Percentiles rank a stretch among this genome's conserved stretches.
phyloP scores from a whole-genome alignment of 64 coral and sea anemone species.

The Montipora capricornis region DNA sequence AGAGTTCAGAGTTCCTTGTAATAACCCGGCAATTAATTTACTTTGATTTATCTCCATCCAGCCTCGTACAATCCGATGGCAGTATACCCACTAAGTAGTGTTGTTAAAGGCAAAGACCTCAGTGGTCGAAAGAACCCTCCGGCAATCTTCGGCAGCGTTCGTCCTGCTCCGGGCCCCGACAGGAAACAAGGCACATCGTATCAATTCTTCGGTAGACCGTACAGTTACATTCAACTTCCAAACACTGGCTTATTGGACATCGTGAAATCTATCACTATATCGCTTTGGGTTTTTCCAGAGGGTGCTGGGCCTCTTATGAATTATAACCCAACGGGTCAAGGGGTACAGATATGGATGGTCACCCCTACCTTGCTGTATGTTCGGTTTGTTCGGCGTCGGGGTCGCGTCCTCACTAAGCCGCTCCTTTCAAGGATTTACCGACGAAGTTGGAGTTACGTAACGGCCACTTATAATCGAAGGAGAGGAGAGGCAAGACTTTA shows the following conservation, averaged over 20 bases:
- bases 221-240: slow-evolving; percentile 80
- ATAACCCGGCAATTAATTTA: neutral
- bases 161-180: slow-evolving; percentile 78
- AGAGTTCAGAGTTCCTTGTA: too few relatives aligned
- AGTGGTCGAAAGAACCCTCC: slow-evolving; percentile 66
- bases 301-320: slow-evolving; percentile 67
- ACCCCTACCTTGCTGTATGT: slow-evolving; percentile 44
- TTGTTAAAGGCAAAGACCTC: slow-evolving; percentile 51
- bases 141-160: slow-evolving; percentile 53
- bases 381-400: slow-evolving; percentile 51
- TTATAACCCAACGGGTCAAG: slow-evolving; percentile 68
- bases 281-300: slow-evolving; percentile 75
- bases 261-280: slow-evolving; percentile 83
- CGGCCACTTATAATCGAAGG: slow-evolving; percentile 56
- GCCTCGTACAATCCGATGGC: slow-evolving; percentile 63
- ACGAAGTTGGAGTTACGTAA: slow-evolving; percentile 77
- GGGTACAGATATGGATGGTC: slow-evolving; percentile 81
- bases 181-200: slow-evolving; percentile 72
- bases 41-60: neutral
- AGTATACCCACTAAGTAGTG: slow-evolving; percentile 66
- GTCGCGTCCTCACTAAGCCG: slow-evolving; percentile 11
- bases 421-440: slow-evolving; percentile 46
- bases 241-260: slow-evolving; percentile 80
- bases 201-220: slow-evolving; percentile 79
- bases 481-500: slow-evolving; percentile 75